Evolutionary conservation across 2,113 vertebrate species (phyloP), one percentile per base, ranked within the genome.

Genomic region (Strigops habroptila): DNA sequence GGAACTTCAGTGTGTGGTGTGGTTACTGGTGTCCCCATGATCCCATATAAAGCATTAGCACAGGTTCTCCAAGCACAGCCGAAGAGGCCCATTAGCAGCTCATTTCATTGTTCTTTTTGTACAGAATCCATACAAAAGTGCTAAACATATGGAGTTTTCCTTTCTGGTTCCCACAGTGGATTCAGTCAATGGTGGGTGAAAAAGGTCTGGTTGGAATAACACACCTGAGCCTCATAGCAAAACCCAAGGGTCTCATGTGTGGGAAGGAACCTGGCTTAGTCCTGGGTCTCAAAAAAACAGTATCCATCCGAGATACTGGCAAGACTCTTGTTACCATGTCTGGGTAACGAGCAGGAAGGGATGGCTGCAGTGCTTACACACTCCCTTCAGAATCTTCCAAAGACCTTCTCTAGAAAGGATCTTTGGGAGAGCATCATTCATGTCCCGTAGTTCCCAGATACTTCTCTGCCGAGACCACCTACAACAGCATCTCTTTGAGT

Each of bases 31-130:
- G 48, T 68, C 53, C 31, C 77, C 2, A 0, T 24, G 30, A 8
- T 65, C 19, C 13, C 27, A 3, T 3, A n/a, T 25, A 18, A 46
- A 77, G 22, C 6, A 0, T n/a, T 17, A 14, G 24, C 14, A 44
- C 5, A 27, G 28, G 10, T 18, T 73, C 11, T 41, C n/a, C 31
- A 60, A 49, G 21, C 28, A 14, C 43, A 39, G 33, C 8, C 46
- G 22, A 14, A 64, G 55, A 59, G n/a, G 4, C 23, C 9, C 33
- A 5, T 22, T 44, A 37, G 22, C 19, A 37, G 44, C 49, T 27
- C 0, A 0, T 37, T 27, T 55, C 10, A 0, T 9, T 53, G 39
- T 6, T 62, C 12, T n/a, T 63, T 77, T 22, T 30, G 10, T 41
- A 18, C 41, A 31, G 11, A 81, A 28, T 39, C 24, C 3, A 0